Conservation (phyloP, 2,888 invertebrate species). For the Drosophila quinaria region DNA sequence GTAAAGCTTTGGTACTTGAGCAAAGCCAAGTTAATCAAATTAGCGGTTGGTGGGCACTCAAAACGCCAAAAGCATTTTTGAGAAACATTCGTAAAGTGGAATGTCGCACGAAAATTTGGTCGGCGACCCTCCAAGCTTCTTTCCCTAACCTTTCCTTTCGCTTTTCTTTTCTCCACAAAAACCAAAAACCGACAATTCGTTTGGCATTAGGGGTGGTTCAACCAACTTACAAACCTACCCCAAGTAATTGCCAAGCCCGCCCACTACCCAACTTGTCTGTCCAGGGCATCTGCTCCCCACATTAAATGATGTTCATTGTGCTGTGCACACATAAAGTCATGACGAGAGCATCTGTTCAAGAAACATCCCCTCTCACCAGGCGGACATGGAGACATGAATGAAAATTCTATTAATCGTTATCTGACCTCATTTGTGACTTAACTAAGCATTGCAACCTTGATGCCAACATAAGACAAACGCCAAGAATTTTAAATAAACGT, state of each 20-base stretch:
- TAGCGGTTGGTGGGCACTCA: conserved; percentile 55
- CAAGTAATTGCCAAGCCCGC: conserved; percentile 20
- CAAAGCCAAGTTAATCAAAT: conserved; percentile 54
- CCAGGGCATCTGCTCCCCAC: conserved; percentile 20
- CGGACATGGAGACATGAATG: background rate
- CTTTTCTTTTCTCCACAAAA: conserved; percentile 4
- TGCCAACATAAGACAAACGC: background rate
- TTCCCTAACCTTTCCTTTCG: too few relatives aligned
- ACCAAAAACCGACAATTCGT: conserved; percentile 53
- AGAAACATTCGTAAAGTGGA: conserved; percentile 35
- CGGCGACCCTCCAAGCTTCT: conserved; percentile 1
- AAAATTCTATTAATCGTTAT: conserved; percentile 48
- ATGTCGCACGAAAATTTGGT: conserved; percentile 36
- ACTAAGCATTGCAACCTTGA: conserved; percentile 34
- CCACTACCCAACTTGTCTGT: conserved; percentile 43
- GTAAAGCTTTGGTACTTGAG: conserved; percentile 35
- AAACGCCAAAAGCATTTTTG: conserved; percentile 44
- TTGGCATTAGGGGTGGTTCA: conserved; percentile 59
- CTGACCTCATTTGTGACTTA: conserved; percentile 54
- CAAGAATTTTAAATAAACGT: conserved; percentile 32
- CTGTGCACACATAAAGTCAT: conserved; percentile 39
- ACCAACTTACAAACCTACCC: conserved; percentile 6
- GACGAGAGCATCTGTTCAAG: conserved; percentile 43
- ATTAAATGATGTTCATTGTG: conserved; percentile 60
- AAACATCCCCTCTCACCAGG: background rate